phyloP scores from a whole-genome alignment of 2,888 invertebrate species.

The Rhaphigaster nebulosa region DNA sequence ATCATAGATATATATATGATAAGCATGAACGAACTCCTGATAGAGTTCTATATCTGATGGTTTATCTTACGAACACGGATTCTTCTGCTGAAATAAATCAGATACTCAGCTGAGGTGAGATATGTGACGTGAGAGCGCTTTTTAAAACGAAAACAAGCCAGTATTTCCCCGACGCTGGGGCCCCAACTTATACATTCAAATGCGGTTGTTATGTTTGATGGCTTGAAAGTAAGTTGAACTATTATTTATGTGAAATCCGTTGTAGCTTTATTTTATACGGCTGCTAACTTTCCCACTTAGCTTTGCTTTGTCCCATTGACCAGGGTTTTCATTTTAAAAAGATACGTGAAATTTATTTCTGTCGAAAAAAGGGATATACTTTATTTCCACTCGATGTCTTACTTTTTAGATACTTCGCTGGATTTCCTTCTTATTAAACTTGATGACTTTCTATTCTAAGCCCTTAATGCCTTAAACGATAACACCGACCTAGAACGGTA shows the following conservation, averaged over 20 bases:
- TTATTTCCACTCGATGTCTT: background rate
- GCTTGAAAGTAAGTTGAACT: constrained; percentile 47
- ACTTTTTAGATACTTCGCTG: background rate
- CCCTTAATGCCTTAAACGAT: too few relatives aligned
- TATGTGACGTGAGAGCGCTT: constrained; percentile 22
- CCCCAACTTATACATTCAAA: constrained; percentile 45
- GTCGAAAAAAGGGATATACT: background rate
- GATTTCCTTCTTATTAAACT: too few relatives aligned
- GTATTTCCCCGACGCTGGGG: constrained; percentile 3
- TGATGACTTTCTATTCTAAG: too few relatives aligned
- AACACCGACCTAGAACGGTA: too few relatives aligned
- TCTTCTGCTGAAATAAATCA: background rate
- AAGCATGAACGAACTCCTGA: background rate
- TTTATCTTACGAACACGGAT: background rate
- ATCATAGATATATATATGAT: background rate
- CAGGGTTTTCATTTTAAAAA: background rate
- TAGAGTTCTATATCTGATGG: background rate
- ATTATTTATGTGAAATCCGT: background rate
- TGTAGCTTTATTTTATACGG: background rate
- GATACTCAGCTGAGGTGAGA: background rate
- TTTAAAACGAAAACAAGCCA: constrained; percentile 52
- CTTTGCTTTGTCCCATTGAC: background rate
- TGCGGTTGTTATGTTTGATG: constrained; percentile 52
- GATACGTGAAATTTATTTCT: background rate
- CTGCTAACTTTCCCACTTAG: background rate